phyloP scores from a whole-genome alignment of 2,113 vertebrate species.

The Ptyas mucosa region DNA sequence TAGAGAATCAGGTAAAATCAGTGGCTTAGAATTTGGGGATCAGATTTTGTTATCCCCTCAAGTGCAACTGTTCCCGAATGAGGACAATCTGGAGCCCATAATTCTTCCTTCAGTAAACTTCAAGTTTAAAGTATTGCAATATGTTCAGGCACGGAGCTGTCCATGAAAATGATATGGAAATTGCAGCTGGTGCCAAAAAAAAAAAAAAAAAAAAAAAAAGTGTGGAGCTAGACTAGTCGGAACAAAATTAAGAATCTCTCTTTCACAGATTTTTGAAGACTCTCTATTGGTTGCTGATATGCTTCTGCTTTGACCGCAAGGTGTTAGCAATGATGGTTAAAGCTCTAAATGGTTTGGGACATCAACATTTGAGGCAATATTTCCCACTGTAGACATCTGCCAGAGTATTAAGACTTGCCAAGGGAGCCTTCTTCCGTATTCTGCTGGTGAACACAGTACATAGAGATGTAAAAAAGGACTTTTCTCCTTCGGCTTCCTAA shows the following conservation, averaged over 20 bases:
- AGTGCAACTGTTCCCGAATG: neutral
- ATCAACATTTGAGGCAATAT: neutral
- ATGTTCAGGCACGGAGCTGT: neutral
- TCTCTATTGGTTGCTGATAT: neutral
- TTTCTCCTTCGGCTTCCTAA: neutral
- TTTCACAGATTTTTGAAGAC: neutral
- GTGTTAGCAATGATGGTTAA: neutral
- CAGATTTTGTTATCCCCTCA: neutral
- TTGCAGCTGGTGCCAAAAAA: neutral
- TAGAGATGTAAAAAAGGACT: neutral
- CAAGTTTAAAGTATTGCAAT: neutral
- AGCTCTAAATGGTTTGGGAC: neutral
- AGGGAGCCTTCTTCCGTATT: neutral
- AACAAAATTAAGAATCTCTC: neutral
- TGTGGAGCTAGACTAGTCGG: neutral
- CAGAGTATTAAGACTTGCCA: neutral
- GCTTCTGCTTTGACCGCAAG: neutral
- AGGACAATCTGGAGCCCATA: neutral
- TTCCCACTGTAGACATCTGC: neutral
- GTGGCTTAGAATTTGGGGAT: neutral
- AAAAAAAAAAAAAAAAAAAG: too few species aligned
- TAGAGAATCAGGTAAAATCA: neutral
- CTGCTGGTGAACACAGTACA: neutral
- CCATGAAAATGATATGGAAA: neutral
- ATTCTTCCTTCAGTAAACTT: neutral